Base-by-base conservation (phyloP, 2,113 vertebrate genomes). In the Carollia perspicillata region DNA sequence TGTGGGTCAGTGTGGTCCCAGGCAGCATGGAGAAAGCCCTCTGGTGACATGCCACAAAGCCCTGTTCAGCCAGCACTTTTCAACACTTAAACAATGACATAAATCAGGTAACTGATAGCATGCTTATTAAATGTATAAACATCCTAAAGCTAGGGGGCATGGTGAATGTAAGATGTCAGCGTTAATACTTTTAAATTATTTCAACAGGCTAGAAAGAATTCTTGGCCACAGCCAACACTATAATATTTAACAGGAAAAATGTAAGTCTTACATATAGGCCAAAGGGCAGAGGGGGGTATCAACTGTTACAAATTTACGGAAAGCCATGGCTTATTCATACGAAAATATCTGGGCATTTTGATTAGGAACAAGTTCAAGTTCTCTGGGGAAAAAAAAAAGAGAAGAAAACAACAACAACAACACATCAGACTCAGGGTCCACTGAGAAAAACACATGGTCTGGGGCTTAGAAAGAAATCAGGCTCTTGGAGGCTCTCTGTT, bases 191-290 rank as follows among this genome's bases (percentile, higher is more conserved):
- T 12, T 2, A 89, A 95, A 69, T 65, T 55, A 79, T 60, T 91
- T 92, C 77, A 65, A 68, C 18, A 95, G 60, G 37, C 65, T 89
- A 89, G 51, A 87, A 89, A 65, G 35, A 89, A 53, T 75, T 79
- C 33, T 37, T 95, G 18, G 49, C 47, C 44, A 55, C 26, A 78
- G 68, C 35, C n/a, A 53, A 86, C 28, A 69, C 3, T 49, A 7
- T 44, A 88, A 40, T 66, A 91, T 47, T 95, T 63, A 94, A 74
- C 1, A 95, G 66, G 49, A 77, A 86, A 80, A 93, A 90, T 10
- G 58, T 22, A 81, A 89, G 35, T 75, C 51, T 75, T 58, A 65
- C 10, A 11, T 30, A 1, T 58, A 71, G 69, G 81, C 28, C 49
- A n/a, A 53, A 3, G 55, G 33, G 10, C 14, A 5, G 14, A 33